These are phyloP conservation scores for Trichoplusia ni DNA, from an alignment of 1,140 invertebrate species.

Conservation along the genomic window DNA sequence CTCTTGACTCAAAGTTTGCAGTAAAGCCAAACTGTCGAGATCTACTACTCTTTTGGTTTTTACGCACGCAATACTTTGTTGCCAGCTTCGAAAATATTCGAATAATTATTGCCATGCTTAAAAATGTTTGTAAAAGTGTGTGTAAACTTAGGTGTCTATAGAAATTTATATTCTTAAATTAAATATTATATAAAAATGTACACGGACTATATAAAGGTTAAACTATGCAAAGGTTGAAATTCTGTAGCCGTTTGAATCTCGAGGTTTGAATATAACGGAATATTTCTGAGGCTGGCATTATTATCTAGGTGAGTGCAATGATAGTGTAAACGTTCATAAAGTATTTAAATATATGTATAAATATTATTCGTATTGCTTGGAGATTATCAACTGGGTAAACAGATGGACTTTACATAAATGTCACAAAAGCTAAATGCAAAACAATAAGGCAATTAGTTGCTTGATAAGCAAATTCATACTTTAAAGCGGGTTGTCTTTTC, in stretches of 20 bases:
- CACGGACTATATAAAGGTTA: conserved; percentile 10
- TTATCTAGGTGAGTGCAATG: conserved; percentile 15
- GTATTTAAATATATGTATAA: conserved; percentile 13
- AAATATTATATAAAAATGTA: conserved; percentile 17
- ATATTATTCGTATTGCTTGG: conserved; percentile 7
- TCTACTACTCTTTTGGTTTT: not conserved
- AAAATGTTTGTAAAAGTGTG: conserved; percentile 17
- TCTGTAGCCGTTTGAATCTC: conserved; percentile 15
- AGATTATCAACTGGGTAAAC: not conserved
- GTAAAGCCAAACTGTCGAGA: no score
- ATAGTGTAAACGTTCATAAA: conserved; percentile 1
- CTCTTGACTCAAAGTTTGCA: no score
- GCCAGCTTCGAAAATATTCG: conserved; percentile 31
- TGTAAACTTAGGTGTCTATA: conserved; percentile 15
- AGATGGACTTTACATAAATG: not conserved
- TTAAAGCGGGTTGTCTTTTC: no score
- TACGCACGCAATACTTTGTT: conserved; percentile 10
- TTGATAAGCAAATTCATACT: no score
- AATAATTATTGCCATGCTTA: conserved; percentile 19
- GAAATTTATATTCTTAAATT: conserved; percentile 5
- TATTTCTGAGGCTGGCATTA: conserved; percentile 19
- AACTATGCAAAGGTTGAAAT: conserved; percentile 4
- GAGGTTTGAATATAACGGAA: conserved; percentile 12
- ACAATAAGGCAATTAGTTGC: no score
- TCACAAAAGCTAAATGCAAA: no score